Conservation (phyloP, 2,888 invertebrate species). For the Acrobasis consociella region DNA sequence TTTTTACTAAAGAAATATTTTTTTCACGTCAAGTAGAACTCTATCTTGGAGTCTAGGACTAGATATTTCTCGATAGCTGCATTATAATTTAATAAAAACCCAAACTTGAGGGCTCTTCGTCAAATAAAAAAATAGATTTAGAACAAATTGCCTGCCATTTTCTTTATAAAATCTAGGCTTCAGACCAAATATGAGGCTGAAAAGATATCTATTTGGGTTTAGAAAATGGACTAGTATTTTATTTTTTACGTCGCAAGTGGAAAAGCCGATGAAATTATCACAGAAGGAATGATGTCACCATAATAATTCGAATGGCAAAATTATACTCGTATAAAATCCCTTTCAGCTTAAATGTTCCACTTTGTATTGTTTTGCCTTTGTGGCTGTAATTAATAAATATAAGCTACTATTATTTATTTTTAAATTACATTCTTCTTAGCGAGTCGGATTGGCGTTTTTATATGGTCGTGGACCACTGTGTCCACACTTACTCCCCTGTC, state of each 20-base stretch:
- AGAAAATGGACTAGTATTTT: background rate
- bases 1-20: background rate
- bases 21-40: background rate
- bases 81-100: constrained; percentile 4
- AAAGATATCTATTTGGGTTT: background rate
- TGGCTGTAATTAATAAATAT: too few relatives aligned
- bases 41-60: background rate
- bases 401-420: too few relatives aligned
- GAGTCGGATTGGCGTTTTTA: too few relatives aligned
- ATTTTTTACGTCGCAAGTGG: background rate
- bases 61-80: background rate
- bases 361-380: too few relatives aligned
- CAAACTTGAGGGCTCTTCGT: background rate
- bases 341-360: too few relatives aligned
- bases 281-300: too few relatives aligned
- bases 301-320: too few relatives aligned
- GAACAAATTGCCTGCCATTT: constrained; percentile 3
- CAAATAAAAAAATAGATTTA: constrained; percentile 4
- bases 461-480: too few relatives aligned
- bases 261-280: too few relatives aligned
- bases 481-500: too few relatives aligned
- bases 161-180: background rate
- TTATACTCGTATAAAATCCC: too few relatives aligned
- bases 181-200: background rate
- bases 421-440: too few relatives aligned